Conservation (phyloP, 2,113 vertebrate species). For the Mormyrus lacerda region DNA sequence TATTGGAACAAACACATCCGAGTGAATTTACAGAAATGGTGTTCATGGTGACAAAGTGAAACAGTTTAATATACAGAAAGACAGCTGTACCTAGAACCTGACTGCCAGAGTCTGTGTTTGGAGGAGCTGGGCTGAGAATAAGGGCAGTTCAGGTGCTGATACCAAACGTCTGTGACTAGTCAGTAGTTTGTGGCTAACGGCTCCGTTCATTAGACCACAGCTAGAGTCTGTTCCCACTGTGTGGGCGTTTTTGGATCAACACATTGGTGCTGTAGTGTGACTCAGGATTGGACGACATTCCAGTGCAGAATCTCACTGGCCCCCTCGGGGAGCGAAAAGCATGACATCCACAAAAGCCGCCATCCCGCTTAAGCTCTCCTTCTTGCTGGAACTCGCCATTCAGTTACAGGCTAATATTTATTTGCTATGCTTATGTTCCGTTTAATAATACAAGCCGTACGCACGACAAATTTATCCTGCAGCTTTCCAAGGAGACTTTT, state of each 20-base stretch:
- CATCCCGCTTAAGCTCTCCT: neutral
- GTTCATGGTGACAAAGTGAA: neutral
- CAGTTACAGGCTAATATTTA: neutral
- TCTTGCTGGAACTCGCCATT: neutral
- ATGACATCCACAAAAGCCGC: neutral
- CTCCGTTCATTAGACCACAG: neutral
- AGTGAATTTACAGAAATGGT: neutral
- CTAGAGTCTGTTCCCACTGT: neutral
- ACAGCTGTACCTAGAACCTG: neutral
- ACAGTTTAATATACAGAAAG: neutral
- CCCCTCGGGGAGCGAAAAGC: neutral
- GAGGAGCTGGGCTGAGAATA: neutral
- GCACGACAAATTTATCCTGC: neutral
- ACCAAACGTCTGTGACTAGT: neutral
- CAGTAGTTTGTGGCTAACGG: neutral
- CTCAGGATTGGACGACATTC: neutral
- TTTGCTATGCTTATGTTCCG: neutral
- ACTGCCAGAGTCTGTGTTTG: neutral
- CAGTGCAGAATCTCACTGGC: neutral
- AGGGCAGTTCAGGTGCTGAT: neutral
- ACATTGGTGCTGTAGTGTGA: neutral
- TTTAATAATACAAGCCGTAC: neutral
- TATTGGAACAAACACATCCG: neutral
- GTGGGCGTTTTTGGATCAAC: neutral
- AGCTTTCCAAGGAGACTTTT: neutral